phyloP scores from a whole-genome alignment of 2,113 vertebrate genomes.

The Megaceryle maxima region DNA sequence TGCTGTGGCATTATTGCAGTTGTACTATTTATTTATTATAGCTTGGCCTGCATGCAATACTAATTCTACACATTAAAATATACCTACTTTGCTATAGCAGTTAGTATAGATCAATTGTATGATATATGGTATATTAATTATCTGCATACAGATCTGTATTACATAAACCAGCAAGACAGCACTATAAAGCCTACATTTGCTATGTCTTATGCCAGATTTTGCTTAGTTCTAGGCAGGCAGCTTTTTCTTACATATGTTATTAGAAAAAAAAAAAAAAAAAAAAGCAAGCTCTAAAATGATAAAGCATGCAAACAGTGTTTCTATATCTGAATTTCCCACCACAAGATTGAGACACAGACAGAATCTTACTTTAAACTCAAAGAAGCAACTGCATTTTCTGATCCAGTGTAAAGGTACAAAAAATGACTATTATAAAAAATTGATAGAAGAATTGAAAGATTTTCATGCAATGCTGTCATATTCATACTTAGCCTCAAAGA shows the following conservation, averaged over 20 bases:
- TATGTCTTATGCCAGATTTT: neutral
- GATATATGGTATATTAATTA: neutral
- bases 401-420: neutral
- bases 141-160: neutral
- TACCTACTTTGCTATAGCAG: neutral
- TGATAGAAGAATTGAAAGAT: neutral
- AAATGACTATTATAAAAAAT: neutral
- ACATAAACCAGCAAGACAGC: neutral
- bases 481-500: neutral
- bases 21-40: constrained; percentile 17
- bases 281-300: neutral
- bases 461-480: neutral
- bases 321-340: neutral
- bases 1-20: neutral
- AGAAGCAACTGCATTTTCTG: neutral
- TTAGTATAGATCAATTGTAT: neutral
- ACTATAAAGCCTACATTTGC: neutral
- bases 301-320: neutral
- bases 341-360: neutral
- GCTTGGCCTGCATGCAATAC: neutral
- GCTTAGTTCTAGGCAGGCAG: neutral
- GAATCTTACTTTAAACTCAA: neutral
- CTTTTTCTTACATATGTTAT: neutral
- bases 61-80: constrained; percentile 35
- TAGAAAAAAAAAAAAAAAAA: neutral